Conservation (phyloP, 2,888 invertebrate species). For the Thereva nobilitata region DNA sequence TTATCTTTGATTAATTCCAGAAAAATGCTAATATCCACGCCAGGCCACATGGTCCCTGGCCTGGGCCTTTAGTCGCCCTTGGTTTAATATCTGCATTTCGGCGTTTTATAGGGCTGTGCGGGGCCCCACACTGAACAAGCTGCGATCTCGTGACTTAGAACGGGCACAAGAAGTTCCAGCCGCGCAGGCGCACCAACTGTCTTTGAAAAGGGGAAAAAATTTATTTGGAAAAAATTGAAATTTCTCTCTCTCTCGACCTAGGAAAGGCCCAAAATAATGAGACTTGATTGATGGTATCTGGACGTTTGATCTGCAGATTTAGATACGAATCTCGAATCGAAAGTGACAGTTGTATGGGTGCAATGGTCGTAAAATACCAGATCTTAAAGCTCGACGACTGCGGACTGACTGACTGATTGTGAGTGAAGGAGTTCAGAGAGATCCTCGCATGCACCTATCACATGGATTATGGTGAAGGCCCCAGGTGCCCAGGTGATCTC, state of each 20-base stretch:
- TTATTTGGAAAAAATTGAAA: conserved; percentile 35
- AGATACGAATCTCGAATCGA: conserved; percentile 40
- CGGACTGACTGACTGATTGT: no score
- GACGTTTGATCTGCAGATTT: conserved; percentile 38
- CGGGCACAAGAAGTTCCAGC: conserved; percentile 4
- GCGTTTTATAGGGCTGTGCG: conserved; percentile 3
- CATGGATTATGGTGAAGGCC: no score
- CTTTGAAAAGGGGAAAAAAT: conserved; percentile 9
- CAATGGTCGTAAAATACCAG: conserved; percentile 1
- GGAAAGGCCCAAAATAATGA: conserved; percentile 20
- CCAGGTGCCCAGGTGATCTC: no score
- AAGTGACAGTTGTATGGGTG: conserved; percentile 39
- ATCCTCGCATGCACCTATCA: no score
- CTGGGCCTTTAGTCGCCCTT: conserved; percentile 6
- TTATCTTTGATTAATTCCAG: conserved; percentile 42
- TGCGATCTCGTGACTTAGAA: conserved; percentile 8
- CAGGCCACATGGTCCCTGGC: conserved; percentile 10
- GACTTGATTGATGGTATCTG: conserved; percentile 30
- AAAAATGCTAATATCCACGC: conserved; percentile 39
- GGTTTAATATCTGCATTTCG: conserved; percentile 16
- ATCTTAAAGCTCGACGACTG: no score
- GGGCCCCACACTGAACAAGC: conserved; percentile 13
- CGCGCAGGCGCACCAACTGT: conserved; percentile 14
- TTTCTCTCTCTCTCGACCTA: conserved; percentile 3
- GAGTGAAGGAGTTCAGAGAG: no score